These are phyloP conservation scores for Myotis lucifugus DNA, from an alignment of 2,113 vertebrate species.

Conservation along the genomic window DNA sequence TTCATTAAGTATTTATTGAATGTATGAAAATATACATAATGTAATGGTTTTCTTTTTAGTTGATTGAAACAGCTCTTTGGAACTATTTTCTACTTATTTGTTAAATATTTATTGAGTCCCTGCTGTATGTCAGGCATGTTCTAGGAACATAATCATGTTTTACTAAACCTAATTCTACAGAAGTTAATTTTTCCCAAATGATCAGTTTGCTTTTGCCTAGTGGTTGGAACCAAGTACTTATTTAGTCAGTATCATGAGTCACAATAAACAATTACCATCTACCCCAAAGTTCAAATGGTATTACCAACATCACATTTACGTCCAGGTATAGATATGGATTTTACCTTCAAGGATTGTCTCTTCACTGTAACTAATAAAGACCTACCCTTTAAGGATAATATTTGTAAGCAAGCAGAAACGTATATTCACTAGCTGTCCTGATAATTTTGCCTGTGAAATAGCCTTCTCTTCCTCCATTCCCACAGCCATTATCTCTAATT, in stretches of 20 bases:
- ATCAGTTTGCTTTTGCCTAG: background rate
- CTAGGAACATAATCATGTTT: background rate
- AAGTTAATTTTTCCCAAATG: background rate
- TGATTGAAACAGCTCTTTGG: background rate
- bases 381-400: background rate
- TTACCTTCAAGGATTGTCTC: background rate
- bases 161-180: background rate
- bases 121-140: background rate
- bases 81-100: constrained; percentile 7
- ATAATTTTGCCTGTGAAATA: background rate
- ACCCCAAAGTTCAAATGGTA: background rate
- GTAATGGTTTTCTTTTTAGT: background rate
- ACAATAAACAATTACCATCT: background rate
- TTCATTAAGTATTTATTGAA: background rate
- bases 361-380: background rate
- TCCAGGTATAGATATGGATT: background rate
- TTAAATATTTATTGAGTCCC: background rate
- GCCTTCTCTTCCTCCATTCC: background rate
- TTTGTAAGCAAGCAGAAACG: background rate
- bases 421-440: background rate
- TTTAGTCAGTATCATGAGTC: background rate
- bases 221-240: background rate
- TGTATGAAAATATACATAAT: background rate
- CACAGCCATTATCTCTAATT: background rate
- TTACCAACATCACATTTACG: background rate